Evolutionary conservation across 2,888 invertebrate genomes (phyloP).

Genomic region (Apeira syringaria): DNA sequence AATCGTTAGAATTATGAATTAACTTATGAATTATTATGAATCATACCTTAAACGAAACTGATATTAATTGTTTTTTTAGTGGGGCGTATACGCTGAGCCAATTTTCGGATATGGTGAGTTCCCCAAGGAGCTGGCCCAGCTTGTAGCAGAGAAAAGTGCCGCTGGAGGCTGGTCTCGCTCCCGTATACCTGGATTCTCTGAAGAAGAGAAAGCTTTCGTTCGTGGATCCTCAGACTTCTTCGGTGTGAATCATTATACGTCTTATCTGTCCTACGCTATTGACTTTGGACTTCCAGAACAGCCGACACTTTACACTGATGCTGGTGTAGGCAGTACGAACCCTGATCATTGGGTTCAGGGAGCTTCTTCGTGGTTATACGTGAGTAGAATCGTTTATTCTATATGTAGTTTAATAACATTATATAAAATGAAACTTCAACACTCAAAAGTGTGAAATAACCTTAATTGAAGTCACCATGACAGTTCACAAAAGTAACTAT

Average conservation of each 20-base stretch:
- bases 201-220: neutral
- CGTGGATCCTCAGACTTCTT: neutral
- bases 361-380: conserved; percentile 38
- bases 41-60: too few relatives aligned
- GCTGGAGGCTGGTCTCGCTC: conserved; percentile 65
- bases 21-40: too few relatives aligned
- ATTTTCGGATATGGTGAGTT: conserved; percentile 79
- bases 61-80: conserved; percentile 36
- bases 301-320: conserved; percentile 42
- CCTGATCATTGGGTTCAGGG: conserved; percentile 49
- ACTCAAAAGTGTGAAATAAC: too few relatives aligned
- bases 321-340: conserved; percentile 31
- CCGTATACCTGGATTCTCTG: conserved; percentile 29
- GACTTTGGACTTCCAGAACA: conserved; percentile 17
- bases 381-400: too few relatives aligned
- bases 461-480: too few relatives aligned
- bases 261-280: conserved; percentile 39
- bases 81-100: conserved; percentile 73
- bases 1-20: too few relatives aligned
- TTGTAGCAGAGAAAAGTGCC: conserved; percentile 67
- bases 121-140: conserved; percentile 69
- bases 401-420: too few relatives aligned
- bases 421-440: too few relatives aligned
- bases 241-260: neutral
- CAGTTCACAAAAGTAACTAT: too few relatives aligned